Conservation (phyloP, 2,888 invertebrate species). For the Leucophenga montana region DNA sequence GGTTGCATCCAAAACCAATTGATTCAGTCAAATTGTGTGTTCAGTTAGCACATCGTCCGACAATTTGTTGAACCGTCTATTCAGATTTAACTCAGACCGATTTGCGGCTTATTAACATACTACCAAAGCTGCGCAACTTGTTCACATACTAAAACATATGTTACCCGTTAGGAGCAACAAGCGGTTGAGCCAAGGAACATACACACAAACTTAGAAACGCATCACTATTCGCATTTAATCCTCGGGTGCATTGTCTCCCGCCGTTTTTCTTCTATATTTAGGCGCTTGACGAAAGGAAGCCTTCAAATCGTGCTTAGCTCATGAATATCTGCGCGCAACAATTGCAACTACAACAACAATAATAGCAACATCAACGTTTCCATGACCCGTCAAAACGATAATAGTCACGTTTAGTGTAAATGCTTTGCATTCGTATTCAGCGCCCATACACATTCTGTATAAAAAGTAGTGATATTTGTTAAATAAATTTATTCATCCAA, state of each 20-base stretch:
- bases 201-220: no score
- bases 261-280: no score
- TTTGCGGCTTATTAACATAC: neutral
- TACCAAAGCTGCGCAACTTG: neutral
- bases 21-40: neutral
- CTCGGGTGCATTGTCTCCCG: no score
- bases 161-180: neutral
- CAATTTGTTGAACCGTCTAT: no score
- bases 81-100: neutral
- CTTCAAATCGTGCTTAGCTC: no score
- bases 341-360: neutral
- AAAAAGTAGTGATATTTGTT: neutral
- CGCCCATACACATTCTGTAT: neutral
- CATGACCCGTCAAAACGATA: neutral
- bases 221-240: no score
- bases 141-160: neutral
- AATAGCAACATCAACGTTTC: neutral
- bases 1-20: conserved; percentile 30
- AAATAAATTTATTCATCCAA: no score
- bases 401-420: neutral
- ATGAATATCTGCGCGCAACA: neutral
- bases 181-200: no score
- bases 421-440: conserved; percentile 32
- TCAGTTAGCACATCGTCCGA: no score
- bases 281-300: no score